Evolutionary conservation across 2,113 vertebrate genomes (phyloP).

Genomic region (Pipra filicauda): DNA sequence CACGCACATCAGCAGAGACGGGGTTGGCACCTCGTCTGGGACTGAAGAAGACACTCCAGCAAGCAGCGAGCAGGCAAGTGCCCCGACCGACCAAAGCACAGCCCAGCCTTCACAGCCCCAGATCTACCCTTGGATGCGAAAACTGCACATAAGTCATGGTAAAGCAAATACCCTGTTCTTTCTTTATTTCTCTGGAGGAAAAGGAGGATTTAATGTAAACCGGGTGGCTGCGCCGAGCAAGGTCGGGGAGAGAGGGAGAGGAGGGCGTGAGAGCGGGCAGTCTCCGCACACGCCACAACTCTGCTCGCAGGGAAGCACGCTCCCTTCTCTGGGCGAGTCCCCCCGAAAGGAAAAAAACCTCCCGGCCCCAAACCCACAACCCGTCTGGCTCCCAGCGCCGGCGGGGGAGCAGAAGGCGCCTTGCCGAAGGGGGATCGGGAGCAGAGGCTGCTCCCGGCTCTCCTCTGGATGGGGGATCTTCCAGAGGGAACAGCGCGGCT

Average conservation of each 20-base stretch:
- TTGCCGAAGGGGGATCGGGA: constrained; percentile 21
- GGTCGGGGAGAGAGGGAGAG: constrained; percentile 37
- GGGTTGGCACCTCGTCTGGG: constrained; percentile 87
- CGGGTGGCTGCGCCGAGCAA: constrained; percentile 43
- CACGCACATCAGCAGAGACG: constrained; percentile 87
- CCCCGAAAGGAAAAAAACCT: not conserved
- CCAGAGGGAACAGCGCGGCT: constrained; percentile 53
- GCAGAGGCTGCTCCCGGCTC: constrained; percentile 18
- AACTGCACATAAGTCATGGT: constrained; percentile 99
- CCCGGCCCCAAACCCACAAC: not conserved
- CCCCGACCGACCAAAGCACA: constrained; percentile 86
- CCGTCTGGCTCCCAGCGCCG: not conserved
- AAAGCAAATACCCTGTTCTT: constrained; percentile 75
- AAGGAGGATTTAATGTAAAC: constrained; percentile 53
- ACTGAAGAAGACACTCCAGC: constrained; percentile 90
- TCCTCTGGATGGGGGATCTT: not conserved
- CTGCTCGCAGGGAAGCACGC: not conserved
- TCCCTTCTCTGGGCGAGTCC: not conserved
- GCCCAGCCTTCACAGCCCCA: constrained; percentile 89
- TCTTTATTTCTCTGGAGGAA: constrained; percentile 67
- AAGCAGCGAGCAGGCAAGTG: constrained; percentile 88
- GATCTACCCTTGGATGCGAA: constrained; percentile 99
- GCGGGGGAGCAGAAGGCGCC: constrained; percentile 22
- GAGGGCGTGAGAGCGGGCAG: constrained; percentile 47
- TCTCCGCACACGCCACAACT: not conserved